phyloP scores from a whole-genome alignment of 1,140 invertebrate genomes.

The Trichonephila inaurata region DNA sequence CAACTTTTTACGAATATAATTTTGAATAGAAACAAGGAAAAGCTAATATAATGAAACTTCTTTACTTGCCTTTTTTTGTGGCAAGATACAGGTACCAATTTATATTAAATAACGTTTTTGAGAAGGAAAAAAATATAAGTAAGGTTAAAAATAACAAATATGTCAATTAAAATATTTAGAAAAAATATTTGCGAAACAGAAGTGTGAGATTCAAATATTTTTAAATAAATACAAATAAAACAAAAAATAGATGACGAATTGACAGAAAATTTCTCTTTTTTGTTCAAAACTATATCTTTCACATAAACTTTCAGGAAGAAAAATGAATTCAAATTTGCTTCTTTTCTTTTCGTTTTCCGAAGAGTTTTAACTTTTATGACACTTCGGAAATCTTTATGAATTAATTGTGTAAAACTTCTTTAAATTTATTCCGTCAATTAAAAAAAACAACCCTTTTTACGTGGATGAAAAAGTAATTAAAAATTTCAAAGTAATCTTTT shows the following conservation, averaged over 20 bases:
- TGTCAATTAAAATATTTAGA: no score
- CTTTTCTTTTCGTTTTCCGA: neutral
- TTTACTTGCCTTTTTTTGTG: no score
- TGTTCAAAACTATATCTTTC: no score
- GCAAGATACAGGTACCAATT: no score
- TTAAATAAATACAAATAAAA: no score
- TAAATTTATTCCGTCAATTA: neutral
- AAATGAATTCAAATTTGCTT: neutral
- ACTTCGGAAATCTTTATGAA: neutral
- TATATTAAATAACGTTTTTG: no score
- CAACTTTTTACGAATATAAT: neutral
- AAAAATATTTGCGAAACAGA: no score
- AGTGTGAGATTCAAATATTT: no score
- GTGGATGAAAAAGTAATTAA: neutral
- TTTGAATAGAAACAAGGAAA: neutral
- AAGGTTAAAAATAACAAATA: no score
- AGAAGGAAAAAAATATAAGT: no score
- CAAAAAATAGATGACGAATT: no score
- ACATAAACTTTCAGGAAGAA: neutral
- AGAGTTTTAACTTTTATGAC: neutral
- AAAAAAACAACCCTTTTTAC: neutral
- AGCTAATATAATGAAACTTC: neutral
- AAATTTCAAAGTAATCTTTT: neutral
- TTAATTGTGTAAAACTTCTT: slow-evolving; percentile 2
- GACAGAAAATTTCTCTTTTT: no score